A percentile compares a stretch with the other conserved stretches of the same genome.
Conservation (phyloP, 2,888 invertebrate species). For the Archips xylosteana region DNA sequence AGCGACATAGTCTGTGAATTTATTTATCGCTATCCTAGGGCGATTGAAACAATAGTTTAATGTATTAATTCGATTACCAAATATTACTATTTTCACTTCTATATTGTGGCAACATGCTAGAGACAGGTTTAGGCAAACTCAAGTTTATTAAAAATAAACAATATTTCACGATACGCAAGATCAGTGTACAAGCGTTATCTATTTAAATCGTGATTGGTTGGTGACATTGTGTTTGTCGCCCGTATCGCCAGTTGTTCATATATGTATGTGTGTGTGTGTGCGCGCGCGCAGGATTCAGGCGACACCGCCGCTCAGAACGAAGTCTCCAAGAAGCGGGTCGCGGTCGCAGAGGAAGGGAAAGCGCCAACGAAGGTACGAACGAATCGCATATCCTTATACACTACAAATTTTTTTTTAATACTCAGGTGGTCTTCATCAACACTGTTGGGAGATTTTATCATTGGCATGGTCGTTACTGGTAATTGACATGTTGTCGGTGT, state of each 20-base stretch:
- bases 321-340: conserved; percentile 73
- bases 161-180: too few relatives aligned
- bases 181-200: too few relatives aligned
- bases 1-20: too few relatives aligned
- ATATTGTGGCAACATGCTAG: too few relatives aligned
- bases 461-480: conserved; percentile 4
- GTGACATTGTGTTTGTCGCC: not conserved
- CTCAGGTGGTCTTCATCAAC: not conserved
- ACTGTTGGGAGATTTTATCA: not conserved
- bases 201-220: too few relatives aligned
- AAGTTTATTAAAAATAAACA: too few relatives aligned
- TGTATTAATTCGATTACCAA: too few relatives aligned
- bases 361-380: conserved; percentile 69
- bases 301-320: conserved; percentile 74
- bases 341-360: conserved; percentile 70
- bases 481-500: not conserved
- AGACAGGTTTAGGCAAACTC: too few relatives aligned
- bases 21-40: too few relatives aligned
- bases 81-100: too few relatives aligned
- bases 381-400: not conserved
- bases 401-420: not conserved
- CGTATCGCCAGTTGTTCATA: not conserved
- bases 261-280: not conserved
- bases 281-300: conserved; percentile 66
- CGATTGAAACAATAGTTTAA: too few relatives aligned